Evolutionary conservation across 2,113 vertebrate genomes (phyloP).

Genomic region (Aptenodytes patagonicus): DNA sequence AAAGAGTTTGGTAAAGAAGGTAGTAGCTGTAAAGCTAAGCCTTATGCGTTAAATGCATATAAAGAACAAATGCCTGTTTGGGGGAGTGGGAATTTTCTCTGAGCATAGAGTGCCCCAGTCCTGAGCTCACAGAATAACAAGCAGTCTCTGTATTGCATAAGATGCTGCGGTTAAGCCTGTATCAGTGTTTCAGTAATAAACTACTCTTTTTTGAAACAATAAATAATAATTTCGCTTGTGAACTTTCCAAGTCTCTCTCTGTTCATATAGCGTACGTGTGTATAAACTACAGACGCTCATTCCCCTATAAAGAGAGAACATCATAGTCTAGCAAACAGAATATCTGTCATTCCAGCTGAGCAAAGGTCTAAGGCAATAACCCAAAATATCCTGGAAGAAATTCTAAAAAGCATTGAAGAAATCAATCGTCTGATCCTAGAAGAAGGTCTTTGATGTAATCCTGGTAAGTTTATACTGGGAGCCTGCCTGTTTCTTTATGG

Average conservation of each 20-base stretch:
- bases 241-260: slow-evolving; percentile 51
- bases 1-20: neutral
- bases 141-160: slow-evolving; percentile 31
- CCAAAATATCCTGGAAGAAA: slow-evolving; percentile 76
- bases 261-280: neutral
- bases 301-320: slow-evolving; percentile 62
- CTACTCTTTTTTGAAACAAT: slow-evolving; percentile 51
- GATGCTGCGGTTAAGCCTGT: slow-evolving; percentile 33
- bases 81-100: neutral
- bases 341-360: slow-evolving; percentile 70
- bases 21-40: neutral
- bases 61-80: slow-evolving; percentile 23
- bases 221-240: slow-evolving; percentile 61
- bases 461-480: slow-evolving; percentile 76
- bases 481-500: slow-evolving; percentile 69
- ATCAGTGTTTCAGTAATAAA: slow-evolving; percentile 52
- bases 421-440: slow-evolving; percentile 72
- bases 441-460: slow-evolving; percentile 78
- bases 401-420: slow-evolving; percentile 74
- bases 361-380: slow-evolving; percentile 74
- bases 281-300: neutral
- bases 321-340: slow-evolving; percentile 60
- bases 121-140: slow-evolving; percentile 29
- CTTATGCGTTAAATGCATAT: neutral
- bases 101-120: neutral